Base-by-base conservation (phyloP, 2,888 invertebrate genomes). In the Cybosia mesomella region DNA sequence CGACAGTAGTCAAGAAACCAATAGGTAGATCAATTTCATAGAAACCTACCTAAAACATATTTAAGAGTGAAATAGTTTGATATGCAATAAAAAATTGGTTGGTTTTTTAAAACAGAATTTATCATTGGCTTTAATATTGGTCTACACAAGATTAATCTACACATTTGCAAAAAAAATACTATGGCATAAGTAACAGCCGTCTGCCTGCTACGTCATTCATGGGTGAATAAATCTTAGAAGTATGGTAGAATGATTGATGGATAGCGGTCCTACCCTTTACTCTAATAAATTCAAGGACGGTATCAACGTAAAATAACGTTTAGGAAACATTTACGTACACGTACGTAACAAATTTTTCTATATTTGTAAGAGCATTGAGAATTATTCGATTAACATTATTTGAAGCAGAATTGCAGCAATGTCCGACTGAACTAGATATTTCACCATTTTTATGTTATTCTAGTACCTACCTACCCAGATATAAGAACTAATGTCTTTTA, bases 181-280 rank as follows among this genome's bases (percentile, higher is more conserved):
- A 43, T 61, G 5, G 43, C 22, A 21, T 49, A 10, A 7, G 21
- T 61, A 61, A 21, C 49, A 49, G 13, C 43, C 49, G 28, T 8
- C 28, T 32, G 36, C 13, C 34, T 36, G 34, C 34, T 58, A 9
- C 24, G 10, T 24, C 24, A 60, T 60, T 18, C 39, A 43, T 43
- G 60, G 43, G 18, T 43, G 60, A 43, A 58, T 58, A 36, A 36
- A 32, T 58, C 58, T 21, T 58, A 7, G 34, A 58, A 21, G 58
- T 58, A 22, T 58, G 34, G 34, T 58, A 34, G 21, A 58, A 24
- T 43, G 43, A 60, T 60, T 60, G 39, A 60, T 60, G 28, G 2
- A 43, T 28, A 39, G n/a, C 36, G 36, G 36, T 59, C 36, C 22
- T 24, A 43, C 43, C 18, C n/a, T n/a, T 24, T 28, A 36, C 58